Evolutionary conservation across 2,797 vertebrate genomes (phyloP), one percentile per base, ranked within the genome.

Genomic region (Chrysocyon brachyurus): DNA sequence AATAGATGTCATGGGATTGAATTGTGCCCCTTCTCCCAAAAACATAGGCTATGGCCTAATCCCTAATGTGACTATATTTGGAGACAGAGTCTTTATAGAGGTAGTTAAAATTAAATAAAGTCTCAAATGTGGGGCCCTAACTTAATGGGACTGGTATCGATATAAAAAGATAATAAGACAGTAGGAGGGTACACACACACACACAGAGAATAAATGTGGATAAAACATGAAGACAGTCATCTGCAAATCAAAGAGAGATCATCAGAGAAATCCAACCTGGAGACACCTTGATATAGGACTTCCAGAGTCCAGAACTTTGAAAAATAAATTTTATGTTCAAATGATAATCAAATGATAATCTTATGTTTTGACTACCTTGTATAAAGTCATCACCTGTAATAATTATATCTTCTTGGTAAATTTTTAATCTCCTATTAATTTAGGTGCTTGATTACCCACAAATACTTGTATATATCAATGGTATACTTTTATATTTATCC

Each of bases 81-180:
- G 8, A 54, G 81, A 57, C 0, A 36, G 12, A 33, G 2, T 6
- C 2, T 64, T 75, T 75, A 46, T 82, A 31, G 15, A 87, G 11
- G 21, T 26, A 59, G 49, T 22, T 49, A n/a, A 87, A 31, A 12
- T 77, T 82, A 68, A 52, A 22, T 24, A 17, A 61, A 0, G 5
- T 1, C 8, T 40, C 49, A 16, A 22, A 0, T 1, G 9, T 21
- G 3, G 28, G 7, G 1, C 17, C 2, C 4, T 19, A 84, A 79
- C 61, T 12, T 52, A 19, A 61, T 10, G 57, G 5, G 52, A 63
- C 1, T 59, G 5, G 40, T 26, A 3, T 63, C 5, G 3, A 57
- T 77, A 22, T 14, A 84, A 66, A 59, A 75, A 86, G n/a, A 78
- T 14, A 22, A 40, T 83, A 31, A 88, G 31, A 17, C 10, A 36